Evolutionary conservation across 2,113 vertebrate genomes (phyloP).

Genomic region (Chamaea fasciata): DNA sequence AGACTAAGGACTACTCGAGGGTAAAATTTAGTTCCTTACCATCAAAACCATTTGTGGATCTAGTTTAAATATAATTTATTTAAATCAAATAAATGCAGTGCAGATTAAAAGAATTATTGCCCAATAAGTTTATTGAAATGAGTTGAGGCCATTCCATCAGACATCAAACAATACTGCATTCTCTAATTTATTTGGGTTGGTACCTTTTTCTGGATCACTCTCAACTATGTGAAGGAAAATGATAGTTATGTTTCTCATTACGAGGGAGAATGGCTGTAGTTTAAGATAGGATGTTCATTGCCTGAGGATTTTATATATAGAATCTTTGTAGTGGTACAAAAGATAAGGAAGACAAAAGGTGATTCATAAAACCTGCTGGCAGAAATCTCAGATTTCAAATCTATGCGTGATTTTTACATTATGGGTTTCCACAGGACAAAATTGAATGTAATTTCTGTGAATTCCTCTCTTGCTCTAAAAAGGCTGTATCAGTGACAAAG

Average conservation of each 20-base stretch:
- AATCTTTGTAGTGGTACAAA: background rate
- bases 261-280: background rate
- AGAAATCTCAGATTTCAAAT: background rate
- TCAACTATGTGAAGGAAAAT: background rate
- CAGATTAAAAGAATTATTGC: background rate
- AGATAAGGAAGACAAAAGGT: background rate
- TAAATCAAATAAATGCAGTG: background rate
- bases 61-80: background rate
- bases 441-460: background rate
- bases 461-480: background rate
- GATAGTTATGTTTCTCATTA: background rate
- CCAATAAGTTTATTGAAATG: background rate
- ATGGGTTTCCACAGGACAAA: background rate
- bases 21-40: background rate
- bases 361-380: slow-evolving; percentile 30
- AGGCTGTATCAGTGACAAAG: background rate
- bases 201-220: background rate
- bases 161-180: background rate
- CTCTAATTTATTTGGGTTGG: background rate
- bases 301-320: background rate
- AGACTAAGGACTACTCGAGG: background rate
- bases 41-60: background rate
- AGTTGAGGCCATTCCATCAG: background rate
- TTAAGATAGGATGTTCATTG: background rate
- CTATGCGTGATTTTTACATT: background rate